Base-by-base conservation (phyloP, 2,797 vertebrate species). In the Falco columbarius region DNA sequence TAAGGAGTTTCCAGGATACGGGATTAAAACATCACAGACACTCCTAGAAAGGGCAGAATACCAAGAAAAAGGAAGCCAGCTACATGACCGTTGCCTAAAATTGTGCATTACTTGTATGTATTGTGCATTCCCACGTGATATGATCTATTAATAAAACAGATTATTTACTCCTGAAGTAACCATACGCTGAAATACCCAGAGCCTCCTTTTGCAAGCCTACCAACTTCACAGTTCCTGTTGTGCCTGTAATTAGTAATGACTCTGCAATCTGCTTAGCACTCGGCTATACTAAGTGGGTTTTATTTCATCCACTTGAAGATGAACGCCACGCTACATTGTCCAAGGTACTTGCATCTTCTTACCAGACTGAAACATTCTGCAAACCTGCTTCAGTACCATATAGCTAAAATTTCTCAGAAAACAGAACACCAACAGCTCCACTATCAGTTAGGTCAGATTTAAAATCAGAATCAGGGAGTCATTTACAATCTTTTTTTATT, bases 81-180 rank as follows among this genome's bases (percentile, higher is more conserved):
- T 73, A 68, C n/a, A 29, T 7, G n/a, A 51, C 49, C 61, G 7
- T 30, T 70, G 44, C 27, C 90, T 81, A 40, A 90, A 95, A 58
- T 29, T 46, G 73, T 27, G 29, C 79, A 83, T 88, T 91, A 81
- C 58, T 81, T 81, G 15, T 16, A 81, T 26, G 51, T 27, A 84
- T 66, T 46, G 38, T 88, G 76, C 61, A 92, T 90, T 84, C 67
- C 58, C 76, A 72, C 54, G 49, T 81, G 82, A 74, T 42, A 67
- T 4, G 32, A 51, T 75, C 90, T 96, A 94, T 93, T 95, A 93
- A 90, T 92, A 97, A 92, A 81, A 54, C 59, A 79, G 27, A 83
- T 88, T 93, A 94, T 86, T 94, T 89, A 90, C 42, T 68, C 76
- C 65, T 65, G 42, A 94, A 81, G 76, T 58, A 86, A 81, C 71